These are phyloP conservation scores for Sebastes nivosus DNA, from an alignment of 2,797 vertebrate species.

Conservation along the genomic window DNA sequence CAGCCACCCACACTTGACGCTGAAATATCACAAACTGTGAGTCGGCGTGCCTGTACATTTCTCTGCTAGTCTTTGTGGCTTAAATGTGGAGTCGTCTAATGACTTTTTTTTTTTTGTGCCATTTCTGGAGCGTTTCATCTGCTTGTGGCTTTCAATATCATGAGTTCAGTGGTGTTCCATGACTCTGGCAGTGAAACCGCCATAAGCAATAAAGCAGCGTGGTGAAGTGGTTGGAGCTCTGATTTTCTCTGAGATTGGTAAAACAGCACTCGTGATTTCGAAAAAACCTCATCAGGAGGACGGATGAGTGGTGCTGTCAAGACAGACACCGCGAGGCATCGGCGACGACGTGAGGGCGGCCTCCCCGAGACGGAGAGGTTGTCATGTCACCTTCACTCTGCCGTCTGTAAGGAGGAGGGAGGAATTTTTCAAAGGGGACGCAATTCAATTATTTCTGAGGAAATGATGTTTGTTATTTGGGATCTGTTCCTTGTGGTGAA, in stretches of 20 bases:
- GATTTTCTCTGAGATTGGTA: slow-evolving; percentile 46
- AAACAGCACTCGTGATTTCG: slow-evolving; percentile 42
- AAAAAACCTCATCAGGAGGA: slow-evolving; percentile 35
- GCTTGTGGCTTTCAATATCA: slow-evolving; percentile 15
- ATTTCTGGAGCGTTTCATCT: slow-evolving; percentile 30
- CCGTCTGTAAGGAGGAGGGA: slow-evolving; percentile 15
- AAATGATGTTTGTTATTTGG: slow-evolving; percentile 64
- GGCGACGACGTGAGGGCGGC: slow-evolving; percentile 2
- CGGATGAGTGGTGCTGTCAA: slow-evolving; percentile 31
- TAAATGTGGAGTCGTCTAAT: slow-evolving; percentile 32
- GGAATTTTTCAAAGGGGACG: slow-evolving; percentile 16
- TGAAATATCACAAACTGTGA: slow-evolving; percentile 60
- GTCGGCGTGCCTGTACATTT: slow-evolving; percentile 15
- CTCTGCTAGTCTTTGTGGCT: slow-evolving; percentile 36
- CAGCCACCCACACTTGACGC: slow-evolving; percentile 63
- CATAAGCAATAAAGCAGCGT: slow-evolving; percentile 16
- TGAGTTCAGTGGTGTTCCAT: slow-evolving; percentile 18
- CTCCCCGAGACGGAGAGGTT: slow-evolving; percentile 11
- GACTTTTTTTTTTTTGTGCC: slow-evolving; percentile 6
- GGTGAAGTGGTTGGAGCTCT: slow-evolving; percentile 36
- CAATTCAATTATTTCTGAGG: slow-evolving; percentile 60
- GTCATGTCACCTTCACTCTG: slow-evolving; percentile 38
- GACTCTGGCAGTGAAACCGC: slow-evolving; percentile 18
- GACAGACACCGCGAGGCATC: not conserved
- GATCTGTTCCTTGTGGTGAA: slow-evolving; percentile 46